These are phyloP conservation scores for Lathamus discolor DNA, from an alignment of 2,113 vertebrate species.

Conservation along the genomic window DNA sequence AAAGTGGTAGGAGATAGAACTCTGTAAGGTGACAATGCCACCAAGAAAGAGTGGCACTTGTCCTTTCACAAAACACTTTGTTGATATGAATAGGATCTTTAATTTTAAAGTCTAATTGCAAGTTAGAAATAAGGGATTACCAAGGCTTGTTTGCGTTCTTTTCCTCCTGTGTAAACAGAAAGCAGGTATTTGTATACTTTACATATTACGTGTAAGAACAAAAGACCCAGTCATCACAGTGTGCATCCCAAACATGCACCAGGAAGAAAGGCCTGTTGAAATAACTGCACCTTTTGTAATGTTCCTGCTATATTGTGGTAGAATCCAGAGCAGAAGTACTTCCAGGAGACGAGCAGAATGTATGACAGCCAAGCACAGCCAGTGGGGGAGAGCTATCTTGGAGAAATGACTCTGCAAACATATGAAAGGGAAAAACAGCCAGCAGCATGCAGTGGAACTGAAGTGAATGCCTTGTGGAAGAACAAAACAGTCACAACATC, in stretches of 20 bases:
- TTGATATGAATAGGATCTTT: neutral
- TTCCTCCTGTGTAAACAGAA: neutral
- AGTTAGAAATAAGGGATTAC: neutral
- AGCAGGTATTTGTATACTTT: neutral
- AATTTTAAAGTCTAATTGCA: neutral
- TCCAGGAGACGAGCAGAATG: neutral
- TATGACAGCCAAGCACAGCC: neutral
- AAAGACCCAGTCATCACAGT: neutral
- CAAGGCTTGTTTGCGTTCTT: neutral
- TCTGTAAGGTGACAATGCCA: neutral
- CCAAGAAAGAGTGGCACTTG: neutral
- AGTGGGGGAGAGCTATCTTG: neutral
- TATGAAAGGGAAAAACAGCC: neutral
- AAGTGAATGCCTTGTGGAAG: neutral
- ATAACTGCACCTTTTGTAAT: neutral
- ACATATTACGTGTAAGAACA: neutral
- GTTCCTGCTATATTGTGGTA: neutral
- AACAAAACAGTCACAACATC: neutral
- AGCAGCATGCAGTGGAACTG: neutral
- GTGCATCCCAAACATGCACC: accelerated
- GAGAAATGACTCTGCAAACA: neutral
- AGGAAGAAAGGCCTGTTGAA: neutral
- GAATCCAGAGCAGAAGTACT: neutral
- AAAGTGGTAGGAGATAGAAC: neutral
- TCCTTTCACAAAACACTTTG: neutral